Percentiles rank a stretch among this genome's conserved stretches.
Conservation (phyloP, 1,140 invertebrate genomes). For the Diorhabda sublineata region DNA sequence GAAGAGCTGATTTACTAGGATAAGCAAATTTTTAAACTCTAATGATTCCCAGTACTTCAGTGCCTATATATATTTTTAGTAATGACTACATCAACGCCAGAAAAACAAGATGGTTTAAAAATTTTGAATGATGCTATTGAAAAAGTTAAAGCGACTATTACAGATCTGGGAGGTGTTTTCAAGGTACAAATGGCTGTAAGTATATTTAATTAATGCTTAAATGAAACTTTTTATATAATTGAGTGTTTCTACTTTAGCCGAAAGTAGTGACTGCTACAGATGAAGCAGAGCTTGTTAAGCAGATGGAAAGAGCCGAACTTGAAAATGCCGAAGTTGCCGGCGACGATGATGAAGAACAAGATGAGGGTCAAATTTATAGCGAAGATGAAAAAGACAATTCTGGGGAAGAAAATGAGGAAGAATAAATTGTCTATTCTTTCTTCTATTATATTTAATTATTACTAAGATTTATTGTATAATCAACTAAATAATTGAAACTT, state of each 20-base stretch:
- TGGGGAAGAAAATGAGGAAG: slow-evolving; percentile 20
- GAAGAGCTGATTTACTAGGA: too few species aligned
- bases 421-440: background rate
- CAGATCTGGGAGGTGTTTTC: slow-evolving; percentile 83
- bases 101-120: slow-evolving; percentile 89
- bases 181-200: slow-evolving; percentile 91
- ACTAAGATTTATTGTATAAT: too few species aligned
- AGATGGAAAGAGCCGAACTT: slow-evolving; percentile 89
- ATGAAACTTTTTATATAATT: background rate
- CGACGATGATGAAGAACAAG: slow-evolving; percentile 81
- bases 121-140: slow-evolving; percentile 85
- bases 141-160: slow-evolving; percentile 81
- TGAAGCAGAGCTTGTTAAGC: slow-evolving; percentile 88
- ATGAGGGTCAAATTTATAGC: slow-evolving; percentile 50
- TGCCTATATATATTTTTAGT: slow-evolving; percentile 57
- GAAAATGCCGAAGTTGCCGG: slow-evolving; percentile 92
- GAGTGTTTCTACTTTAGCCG: slow-evolving; percentile 58
- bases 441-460: background rate
- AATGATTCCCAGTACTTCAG: slow-evolving; percentile 6
- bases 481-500: too few species aligned
- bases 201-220: slow-evolving; percentile 24
- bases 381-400: slow-evolving; percentile 47
- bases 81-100: slow-evolving; percentile 96
- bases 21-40: too few species aligned
- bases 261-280: slow-evolving; percentile 98